Evolutionary conservation across 2,113 vertebrate genomes (phyloP).

Genomic region (Pholis gunnellus): DNA sequence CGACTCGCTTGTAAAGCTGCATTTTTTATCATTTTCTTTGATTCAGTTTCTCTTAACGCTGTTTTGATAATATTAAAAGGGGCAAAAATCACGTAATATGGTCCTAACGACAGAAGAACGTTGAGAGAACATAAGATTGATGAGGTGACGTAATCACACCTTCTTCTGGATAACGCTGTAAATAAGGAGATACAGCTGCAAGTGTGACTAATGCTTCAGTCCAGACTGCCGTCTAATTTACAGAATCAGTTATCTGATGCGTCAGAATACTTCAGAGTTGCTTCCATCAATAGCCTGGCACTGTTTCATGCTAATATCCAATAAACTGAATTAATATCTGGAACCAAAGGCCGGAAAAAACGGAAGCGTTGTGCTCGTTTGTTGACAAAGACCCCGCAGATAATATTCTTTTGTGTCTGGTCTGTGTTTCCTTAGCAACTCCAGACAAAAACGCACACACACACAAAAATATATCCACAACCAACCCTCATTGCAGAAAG

Average conservation of each 20-base stretch:
- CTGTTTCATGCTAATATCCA: neutral
- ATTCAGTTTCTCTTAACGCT: neutral
- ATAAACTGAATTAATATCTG: neutral
- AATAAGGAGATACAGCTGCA: neutral
- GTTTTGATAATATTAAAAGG: neutral
- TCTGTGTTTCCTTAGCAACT: constrained; percentile 3
- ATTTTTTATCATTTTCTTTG: neutral
- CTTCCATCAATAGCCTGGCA: neutral
- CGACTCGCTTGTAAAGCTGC: constrained; percentile 27
- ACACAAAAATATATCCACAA: neutral
- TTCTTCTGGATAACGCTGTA: neutral
- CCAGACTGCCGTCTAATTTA: neutral
- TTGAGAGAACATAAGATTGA: neutral
- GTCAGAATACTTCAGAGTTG: neutral
- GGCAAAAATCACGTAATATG: neutral
- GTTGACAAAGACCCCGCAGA: neutral
- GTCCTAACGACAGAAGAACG: neutral
- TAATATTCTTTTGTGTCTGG: constrained; percentile 5
- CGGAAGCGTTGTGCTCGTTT: constrained; percentile 2
- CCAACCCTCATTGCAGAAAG: constrained; percentile 44
- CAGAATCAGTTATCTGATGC: neutral
- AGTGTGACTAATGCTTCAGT: neutral
- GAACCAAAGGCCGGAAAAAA: neutral
- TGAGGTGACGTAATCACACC: neutral
- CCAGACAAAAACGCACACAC: constrained; percentile 8